Conservation (phyloP, 2,797 vertebrate species). For the Vireo griseus region DNA sequence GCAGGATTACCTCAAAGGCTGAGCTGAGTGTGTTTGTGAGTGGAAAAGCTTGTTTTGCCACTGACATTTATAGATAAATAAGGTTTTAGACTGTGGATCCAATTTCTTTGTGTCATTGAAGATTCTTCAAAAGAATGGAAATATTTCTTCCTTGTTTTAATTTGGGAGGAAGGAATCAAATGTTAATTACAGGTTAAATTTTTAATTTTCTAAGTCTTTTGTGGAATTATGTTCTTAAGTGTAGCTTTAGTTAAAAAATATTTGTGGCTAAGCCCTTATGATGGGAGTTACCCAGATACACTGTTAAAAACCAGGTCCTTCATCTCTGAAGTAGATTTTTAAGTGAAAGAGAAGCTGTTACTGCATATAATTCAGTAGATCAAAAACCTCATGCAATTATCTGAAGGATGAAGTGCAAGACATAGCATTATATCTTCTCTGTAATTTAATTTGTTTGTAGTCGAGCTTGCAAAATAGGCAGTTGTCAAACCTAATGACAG, state of each 20-base stretch:
- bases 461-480: not conserved
- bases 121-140: constrained; percentile 1
- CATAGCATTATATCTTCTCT: not conserved
- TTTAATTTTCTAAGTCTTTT: not conserved
- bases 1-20: not conserved
- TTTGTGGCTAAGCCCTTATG: not conserved
- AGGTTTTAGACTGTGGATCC: not conserved
- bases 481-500: not conserved
- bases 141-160: not conserved
- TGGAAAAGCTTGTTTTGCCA: not conserved
- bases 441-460: not conserved
- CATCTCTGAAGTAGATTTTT: not conserved
- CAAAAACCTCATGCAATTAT: not conserved
- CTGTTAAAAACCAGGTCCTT: not conserved
- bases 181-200: not conserved
- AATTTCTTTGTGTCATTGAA: not conserved
- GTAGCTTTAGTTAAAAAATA: not conserved
- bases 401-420: not conserved
- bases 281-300: not conserved
- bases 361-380: not conserved
- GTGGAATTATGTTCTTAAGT: not conserved
- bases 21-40: not conserved
- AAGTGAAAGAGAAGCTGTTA: not conserved
- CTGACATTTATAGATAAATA: not conserved
- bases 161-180: not conserved